Base-by-base conservation (phyloP, 2,888 invertebrate species). In the Gortyna flavago region DNA sequence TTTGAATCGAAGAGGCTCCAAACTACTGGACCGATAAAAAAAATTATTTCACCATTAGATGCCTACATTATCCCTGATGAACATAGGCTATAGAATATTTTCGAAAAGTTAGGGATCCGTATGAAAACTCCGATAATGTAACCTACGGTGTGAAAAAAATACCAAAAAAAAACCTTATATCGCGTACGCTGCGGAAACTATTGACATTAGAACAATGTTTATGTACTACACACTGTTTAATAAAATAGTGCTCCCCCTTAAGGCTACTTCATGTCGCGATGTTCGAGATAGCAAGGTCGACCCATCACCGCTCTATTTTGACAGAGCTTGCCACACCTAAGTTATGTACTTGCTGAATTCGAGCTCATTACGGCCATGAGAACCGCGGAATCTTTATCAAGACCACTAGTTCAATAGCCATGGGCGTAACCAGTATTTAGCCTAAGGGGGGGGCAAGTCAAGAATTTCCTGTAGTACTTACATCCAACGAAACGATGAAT, bases 251-350 rank as follows among this genome's bases (percentile, higher is more conserved):
- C 83, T 83, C 8, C 78, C 48, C 54, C 85, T 85, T 84, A 85
- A 84, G 13, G 71, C 57, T 44, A 72, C n/a, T 77, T 75, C 64
- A 72, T 54, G 77, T 83, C 71, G 59, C 79, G 83, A 83, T 73
- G 75, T 32, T 38, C 32, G 73, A 70, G 77, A 82, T 83, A 77
- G 77, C 87, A 87, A 87, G 86, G 87, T 82, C 82, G 85, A 35
- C 54, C 71, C 85, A 87, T 86, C 87, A 74, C 78, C 84, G 83
- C 79, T 86, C 84, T 72, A 84, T 84, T 88, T 87, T 80, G 75
- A 65, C 77, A 69, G 64, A 41, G 81, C 25, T 83, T 83, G 79
- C 86, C 85, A 88, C 86, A 86, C 81, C 76, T 85, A 86, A 72
- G 59, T 79, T n/a, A 59, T 9, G 38, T 54, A 65, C 44, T 69